Percentiles rank a stretch among this genome's conserved stretches.
These are phyloP conservation scores for Octodon degus DNA, from an alignment of 2,113 vertebrate species.

Conservation along the genomic window DNA sequence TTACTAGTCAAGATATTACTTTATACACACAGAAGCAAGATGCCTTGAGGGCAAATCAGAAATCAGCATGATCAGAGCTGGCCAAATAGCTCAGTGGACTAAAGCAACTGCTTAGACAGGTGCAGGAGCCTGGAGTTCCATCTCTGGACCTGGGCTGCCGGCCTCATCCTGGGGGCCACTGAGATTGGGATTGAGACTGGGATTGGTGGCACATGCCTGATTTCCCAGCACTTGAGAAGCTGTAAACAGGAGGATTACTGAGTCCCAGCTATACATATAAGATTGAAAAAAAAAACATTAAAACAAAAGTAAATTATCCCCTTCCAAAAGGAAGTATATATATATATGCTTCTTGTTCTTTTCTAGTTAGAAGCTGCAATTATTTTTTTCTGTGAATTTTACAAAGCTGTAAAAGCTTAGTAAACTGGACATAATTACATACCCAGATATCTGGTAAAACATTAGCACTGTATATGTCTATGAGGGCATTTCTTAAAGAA, in stretches of 20 bases:
- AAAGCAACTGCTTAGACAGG: too few species aligned
- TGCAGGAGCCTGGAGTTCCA: too few species aligned
- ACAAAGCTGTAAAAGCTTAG: not conserved
- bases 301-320: not conserved
- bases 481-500: not conserved
- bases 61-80: not conserved
- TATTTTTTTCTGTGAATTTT: not conserved
- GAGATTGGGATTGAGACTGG: too few species aligned
- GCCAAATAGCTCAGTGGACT: too few species aligned
- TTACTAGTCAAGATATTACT: not conserved
- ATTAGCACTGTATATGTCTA: not conserved
- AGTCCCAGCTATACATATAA: too few species aligned
- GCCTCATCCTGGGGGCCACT: too few species aligned
- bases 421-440: too few species aligned
- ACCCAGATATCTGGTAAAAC: not conserved
- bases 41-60: not conserved
- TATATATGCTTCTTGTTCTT: accelerated
- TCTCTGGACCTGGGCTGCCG: too few species aligned
- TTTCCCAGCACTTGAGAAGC: too few species aligned
- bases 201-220: too few species aligned
- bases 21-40: not conserved
- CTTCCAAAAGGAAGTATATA: not conserved
- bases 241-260: too few species aligned
- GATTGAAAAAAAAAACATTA: too few species aligned
- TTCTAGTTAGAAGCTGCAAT: not conserved